phyloP scores from a whole-genome alignment of 2,113 vertebrate species.

The Hyla sarda region DNA sequence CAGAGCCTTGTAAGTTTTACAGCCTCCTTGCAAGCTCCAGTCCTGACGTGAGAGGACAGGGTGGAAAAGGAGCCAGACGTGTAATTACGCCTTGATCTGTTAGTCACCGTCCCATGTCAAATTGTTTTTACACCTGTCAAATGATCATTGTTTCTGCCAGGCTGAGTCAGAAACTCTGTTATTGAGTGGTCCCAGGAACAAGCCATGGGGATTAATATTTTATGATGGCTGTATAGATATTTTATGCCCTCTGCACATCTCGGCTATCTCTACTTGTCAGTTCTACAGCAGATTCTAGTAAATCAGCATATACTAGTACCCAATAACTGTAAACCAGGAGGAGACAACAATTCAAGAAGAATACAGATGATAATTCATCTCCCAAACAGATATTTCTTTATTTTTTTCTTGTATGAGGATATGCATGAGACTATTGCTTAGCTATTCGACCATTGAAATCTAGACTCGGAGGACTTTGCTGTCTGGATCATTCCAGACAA shows the following conservation, averaged over 20 bases:
- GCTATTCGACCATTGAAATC: constrained; percentile 29
- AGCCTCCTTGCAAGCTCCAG: constrained; percentile 22
- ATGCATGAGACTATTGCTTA: constrained; percentile 22
- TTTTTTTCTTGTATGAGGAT: constrained; percentile 50
- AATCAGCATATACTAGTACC: constrained; percentile 42
- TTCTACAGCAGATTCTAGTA: constrained; percentile 45
- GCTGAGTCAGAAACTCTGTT: constrained; percentile 47
- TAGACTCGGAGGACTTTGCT: not conserved
- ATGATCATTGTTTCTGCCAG: constrained; percentile 44
- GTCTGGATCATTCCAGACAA: constrained; percentile 9
- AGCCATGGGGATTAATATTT: constrained; percentile 44
- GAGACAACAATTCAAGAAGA: constrained; percentile 34
- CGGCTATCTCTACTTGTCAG: constrained; percentile 41
- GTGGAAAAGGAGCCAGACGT: constrained; percentile 30
- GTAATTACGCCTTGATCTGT: constrained; percentile 2
- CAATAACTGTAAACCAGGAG: constrained; percentile 31
- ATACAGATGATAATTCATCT: constrained; percentile 51
- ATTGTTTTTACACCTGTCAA: constrained; percentile 58
- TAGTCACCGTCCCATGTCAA: constrained; percentile 36
- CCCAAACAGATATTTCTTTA: constrained; percentile 47
- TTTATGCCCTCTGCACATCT: constrained; percentile 48
- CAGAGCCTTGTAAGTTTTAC: constrained; percentile 40
- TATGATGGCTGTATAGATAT: constrained; percentile 51
- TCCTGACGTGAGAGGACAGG: not conserved
- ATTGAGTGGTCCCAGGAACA: constrained; percentile 37